Evolutionary conservation across 1,140 invertebrate species (phyloP).

Genomic region (Heliconius hewitsoni): DNA sequence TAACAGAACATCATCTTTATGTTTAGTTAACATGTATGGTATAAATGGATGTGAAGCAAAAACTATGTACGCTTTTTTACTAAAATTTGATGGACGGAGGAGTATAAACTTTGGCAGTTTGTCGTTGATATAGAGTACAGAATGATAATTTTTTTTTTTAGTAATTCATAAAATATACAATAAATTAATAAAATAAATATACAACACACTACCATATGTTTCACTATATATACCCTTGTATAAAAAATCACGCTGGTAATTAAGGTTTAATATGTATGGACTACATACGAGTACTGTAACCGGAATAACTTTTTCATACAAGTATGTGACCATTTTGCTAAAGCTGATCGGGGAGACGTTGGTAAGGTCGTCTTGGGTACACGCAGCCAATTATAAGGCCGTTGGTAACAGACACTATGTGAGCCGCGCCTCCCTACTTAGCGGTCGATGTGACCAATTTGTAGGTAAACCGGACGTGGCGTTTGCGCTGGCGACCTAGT

Average conservation of each 20-base stretch:
- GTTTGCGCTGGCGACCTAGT: slow-evolving; percentile 61
- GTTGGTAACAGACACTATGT: slow-evolving; percentile 32
- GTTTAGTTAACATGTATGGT: no score
- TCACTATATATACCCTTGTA: no score
- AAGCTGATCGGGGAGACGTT: slow-evolving; percentile 7
- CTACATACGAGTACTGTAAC: slow-evolving; percentile 6
- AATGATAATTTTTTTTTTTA: no score
- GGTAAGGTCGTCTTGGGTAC: slow-evolving; percentile 23
- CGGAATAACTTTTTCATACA: slow-evolving; percentile 22
- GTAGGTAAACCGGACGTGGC: slow-evolving; percentile 69
- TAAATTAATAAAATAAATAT: no score
- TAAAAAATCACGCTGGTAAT: background rate
- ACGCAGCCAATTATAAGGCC: slow-evolving; percentile 29
- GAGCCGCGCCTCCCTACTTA: slow-evolving; percentile 68
- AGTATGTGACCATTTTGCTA: slow-evolving; percentile 20
- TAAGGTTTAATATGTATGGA: slow-evolving; percentile 5
- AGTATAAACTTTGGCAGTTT: no score
- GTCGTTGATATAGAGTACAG: no score
- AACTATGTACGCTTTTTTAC: no score
- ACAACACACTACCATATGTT: no score
- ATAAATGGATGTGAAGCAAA: no score
- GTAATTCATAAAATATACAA: no score
- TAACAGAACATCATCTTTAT: no score
- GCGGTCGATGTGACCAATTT: slow-evolving; percentile 76
- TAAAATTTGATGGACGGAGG: no score